These are phyloP conservation scores for Colius striatus DNA, from an alignment of 2,113 vertebrate genomes.

Conservation along the genomic window DNA sequence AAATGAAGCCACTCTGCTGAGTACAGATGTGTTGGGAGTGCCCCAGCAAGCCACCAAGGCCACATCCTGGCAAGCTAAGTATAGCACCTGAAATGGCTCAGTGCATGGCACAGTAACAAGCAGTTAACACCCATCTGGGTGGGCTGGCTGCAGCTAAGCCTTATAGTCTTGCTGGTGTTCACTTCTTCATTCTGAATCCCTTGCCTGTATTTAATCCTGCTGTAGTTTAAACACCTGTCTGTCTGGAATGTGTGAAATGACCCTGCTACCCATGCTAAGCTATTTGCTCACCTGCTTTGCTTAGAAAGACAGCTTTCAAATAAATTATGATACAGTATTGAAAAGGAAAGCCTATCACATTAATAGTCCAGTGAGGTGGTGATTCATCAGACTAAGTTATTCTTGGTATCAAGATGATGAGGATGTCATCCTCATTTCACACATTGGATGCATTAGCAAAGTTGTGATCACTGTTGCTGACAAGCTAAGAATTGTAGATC, in stretches of 20 bases:
- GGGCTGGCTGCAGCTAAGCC: conserved; percentile 48
- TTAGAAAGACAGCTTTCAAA: conserved; percentile 70
- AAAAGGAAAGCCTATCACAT: conserved; percentile 29
- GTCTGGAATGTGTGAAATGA: conserved; percentile 79
- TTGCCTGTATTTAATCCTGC: conserved; percentile 74
- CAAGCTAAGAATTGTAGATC: not conserved
- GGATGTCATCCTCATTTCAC: not conserved
- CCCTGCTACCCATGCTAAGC: conserved; percentile 55
- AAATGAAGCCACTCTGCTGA: not conserved
- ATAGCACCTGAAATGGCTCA: conserved; percentile 29
- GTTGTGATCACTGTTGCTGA: not conserved
- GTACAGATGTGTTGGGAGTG: not conserved
- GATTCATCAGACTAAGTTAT: not conserved
- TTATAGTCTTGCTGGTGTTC: not conserved
- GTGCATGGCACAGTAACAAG: conserved; percentile 17
- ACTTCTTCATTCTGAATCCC: conserved; percentile 40
- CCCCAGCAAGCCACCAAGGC: conserved; percentile 15
- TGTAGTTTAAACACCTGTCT: conserved; percentile 84
- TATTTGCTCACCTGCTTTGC: conserved; percentile 77
- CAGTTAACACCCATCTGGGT: conserved; percentile 44
- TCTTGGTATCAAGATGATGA: not conserved
- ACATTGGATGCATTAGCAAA: not conserved
- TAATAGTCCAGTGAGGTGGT: not conserved
- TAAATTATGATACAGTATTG: conserved; percentile 48
- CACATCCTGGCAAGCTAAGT: conserved; percentile 26